Percentiles rank a stretch among this genome's conserved stretches.
Evolutionary conservation across 2,888 invertebrate genomes (phyloP).

Genomic region (Coelinius sp.): DNA sequence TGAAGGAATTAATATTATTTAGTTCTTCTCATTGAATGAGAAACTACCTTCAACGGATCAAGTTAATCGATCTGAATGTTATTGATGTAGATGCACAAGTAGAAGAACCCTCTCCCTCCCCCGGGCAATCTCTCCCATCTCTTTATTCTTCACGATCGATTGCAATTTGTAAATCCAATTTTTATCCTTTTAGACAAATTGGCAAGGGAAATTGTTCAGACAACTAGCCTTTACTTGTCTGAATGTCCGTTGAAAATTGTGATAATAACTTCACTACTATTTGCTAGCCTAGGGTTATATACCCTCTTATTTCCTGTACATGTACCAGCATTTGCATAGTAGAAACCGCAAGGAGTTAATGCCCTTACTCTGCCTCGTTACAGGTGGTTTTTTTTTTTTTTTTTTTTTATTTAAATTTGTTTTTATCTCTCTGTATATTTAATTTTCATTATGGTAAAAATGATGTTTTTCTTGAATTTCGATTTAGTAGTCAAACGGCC

Average conservation of each 20-base stretch:
- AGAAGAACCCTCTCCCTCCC: neutral
- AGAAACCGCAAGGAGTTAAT: slow-evolving; percentile 60
- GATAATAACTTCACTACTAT: slow-evolving; percentile 21
- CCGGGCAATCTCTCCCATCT: neutral
- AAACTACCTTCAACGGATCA: slow-evolving; percentile 56
- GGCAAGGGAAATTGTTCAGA: slow-evolving; percentile 35
- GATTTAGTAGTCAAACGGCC: slow-evolving; percentile 15
- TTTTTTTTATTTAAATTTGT: slow-evolving; percentile 2
- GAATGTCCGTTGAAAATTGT: slow-evolving; percentile 11
- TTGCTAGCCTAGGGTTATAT: slow-evolving; percentile 10
- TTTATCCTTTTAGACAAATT: slow-evolving; percentile 27
- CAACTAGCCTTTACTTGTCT: slow-evolving; percentile 39
- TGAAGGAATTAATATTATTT: too few relatives aligned
- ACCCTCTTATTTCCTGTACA: slow-evolving; percentile 60
- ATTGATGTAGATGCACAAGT: neutral
- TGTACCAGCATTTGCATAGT: slow-evolving; percentile 56
- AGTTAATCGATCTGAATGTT: slow-evolving; percentile 47
- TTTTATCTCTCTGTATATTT: slow-evolving; percentile 43
- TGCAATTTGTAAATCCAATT: neutral
- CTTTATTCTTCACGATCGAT: neutral
- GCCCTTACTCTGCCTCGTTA: slow-evolving; percentile 55
- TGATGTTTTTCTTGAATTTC: slow-evolving; percentile 1
- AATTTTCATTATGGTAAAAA: neutral
- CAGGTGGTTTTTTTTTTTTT: slow-evolving; percentile 57
- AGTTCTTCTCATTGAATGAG: slow-evolving; percentile 47